These are phyloP conservation scores for Neosilurus mollespiculum DNA, from an alignment of 2,797 vertebrate genomes.

Conservation along the genomic window DNA sequence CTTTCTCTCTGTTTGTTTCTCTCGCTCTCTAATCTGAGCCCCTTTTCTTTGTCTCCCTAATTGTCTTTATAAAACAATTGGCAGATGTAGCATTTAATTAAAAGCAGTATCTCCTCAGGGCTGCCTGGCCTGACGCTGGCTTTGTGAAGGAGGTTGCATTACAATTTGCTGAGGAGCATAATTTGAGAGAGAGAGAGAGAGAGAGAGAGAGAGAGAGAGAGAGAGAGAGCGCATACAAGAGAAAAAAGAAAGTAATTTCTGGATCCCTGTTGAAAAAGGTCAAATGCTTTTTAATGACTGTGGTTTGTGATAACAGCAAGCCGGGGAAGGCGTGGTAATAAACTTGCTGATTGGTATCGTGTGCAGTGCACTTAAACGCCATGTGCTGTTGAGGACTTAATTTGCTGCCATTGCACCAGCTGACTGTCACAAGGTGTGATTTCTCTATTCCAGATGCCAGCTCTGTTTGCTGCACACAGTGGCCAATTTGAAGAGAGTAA, in stretches of 20 bases:
- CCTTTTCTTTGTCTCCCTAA: constrained; percentile 55
- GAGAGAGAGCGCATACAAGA: constrained; percentile 11
- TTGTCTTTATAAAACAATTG: constrained; percentile 77
- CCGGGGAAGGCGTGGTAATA: constrained; percentile 66
- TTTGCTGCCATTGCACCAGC: constrained; percentile 62
- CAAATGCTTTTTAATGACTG: constrained; percentile 83
- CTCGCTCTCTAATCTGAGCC: constrained; percentile 56
- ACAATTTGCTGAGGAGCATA: constrained; percentile 74
- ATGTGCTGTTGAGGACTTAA: constrained; percentile 75
- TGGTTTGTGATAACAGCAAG: constrained; percentile 78
- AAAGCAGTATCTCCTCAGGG: constrained; percentile 73
- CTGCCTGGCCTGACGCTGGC: constrained; percentile 63
- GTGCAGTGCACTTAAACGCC: constrained; percentile 68
- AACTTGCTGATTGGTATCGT: constrained; percentile 81
- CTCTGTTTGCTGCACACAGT: constrained; percentile 67
- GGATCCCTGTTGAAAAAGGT: constrained; percentile 76
- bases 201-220: constrained; percentile 33
- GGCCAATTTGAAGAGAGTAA: constrained; percentile 74
- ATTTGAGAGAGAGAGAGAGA: constrained; percentile 57
- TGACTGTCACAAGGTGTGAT: constrained; percentile 69
- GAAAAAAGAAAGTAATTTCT: constrained; percentile 74
- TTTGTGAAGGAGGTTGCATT: constrained; percentile 74
- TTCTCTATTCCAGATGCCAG: constrained; percentile 68
- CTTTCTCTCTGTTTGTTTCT: constrained; percentile 50
- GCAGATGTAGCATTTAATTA: constrained; percentile 82